phyloP scores from a whole-genome alignment of 2,888 invertebrate species.

The Shargacucullia verbasci region DNA sequence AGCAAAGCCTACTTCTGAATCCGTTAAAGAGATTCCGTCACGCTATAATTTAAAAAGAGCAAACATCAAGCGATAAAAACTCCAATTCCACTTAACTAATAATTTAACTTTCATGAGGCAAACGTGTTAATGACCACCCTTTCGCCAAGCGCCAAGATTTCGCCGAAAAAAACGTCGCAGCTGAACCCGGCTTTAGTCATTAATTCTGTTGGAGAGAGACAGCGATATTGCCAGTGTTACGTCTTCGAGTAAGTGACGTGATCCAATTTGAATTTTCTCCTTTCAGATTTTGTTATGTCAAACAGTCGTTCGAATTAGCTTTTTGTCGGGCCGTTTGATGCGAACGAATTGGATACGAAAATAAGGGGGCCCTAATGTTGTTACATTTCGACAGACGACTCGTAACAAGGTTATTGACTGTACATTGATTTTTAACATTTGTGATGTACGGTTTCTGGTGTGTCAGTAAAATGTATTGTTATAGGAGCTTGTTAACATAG shows the following conservation, averaged over 20 bases:
- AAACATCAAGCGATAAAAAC: conserved; percentile 50
- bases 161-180: conserved; percentile 32
- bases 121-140: conserved; percentile 53
- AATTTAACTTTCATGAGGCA: conserved; percentile 54
- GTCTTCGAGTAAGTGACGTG: conserved; percentile 68
- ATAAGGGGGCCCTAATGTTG: conserved; percentile 52
- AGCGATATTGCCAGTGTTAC: conserved; percentile 56
- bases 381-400: conserved; percentile 53
- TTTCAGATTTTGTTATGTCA: conserved; percentile 82
- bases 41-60: conserved; percentile 38
- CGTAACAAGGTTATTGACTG: conserved; percentile 48
- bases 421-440: conserved; percentile 45
- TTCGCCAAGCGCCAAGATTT: conserved; percentile 51
- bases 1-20: neutral
- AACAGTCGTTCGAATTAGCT: conserved; percentile 72
- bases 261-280: conserved; percentile 82
- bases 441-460: neutral
- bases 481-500: no score
- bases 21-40: conserved; percentile 41
- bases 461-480: conserved; percentile 14
- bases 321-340: conserved; percentile 60
- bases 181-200: conserved; percentile 43
- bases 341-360: conserved; percentile 57
- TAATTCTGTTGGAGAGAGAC: conserved; percentile 59
- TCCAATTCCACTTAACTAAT: conserved; percentile 47